Percentiles rank a stretch among this genome's conserved stretches.
Conservation (phyloP, 2,797 vertebrate genomes). For the Aeoliscus strigatus region DNA sequence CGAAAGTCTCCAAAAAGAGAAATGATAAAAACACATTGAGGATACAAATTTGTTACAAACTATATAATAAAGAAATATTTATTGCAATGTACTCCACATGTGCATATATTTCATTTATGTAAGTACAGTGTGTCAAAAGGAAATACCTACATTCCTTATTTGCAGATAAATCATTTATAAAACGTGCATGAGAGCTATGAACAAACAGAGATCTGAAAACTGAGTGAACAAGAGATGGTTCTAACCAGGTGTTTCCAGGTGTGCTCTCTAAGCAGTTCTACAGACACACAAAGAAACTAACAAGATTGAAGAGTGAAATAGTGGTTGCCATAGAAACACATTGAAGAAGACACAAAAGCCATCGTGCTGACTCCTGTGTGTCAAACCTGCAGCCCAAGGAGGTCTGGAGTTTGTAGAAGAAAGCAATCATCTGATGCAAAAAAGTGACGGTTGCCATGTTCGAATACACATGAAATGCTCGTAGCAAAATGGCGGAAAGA, state of each 20-base stretch:
- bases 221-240: background rate
- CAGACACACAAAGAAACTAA: background rate
- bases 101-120: background rate
- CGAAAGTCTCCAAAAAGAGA: conserved; percentile 14
- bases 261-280: background rate
- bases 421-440: no score
- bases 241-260: background rate
- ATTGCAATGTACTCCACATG: background rate
- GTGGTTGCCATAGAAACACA: conserved; percentile 5
- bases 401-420: no score
- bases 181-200: no score
- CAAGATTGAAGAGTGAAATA: background rate
- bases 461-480: no score
- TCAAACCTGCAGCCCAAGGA: no score
- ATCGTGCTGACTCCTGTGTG: background rate
- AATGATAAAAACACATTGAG: conserved; percentile 10
- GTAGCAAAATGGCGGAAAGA: no score
- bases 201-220: no score
- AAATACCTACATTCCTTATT: no score
- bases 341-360: background rate
- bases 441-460: no score
- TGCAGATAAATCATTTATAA: no score
- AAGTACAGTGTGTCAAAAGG: no score
- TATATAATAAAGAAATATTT: background rate
- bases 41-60: background rate